A percentile compares a stretch with the other conserved stretches of the same genome.
Conservation (phyloP, 2,797 vertebrate species). For the Cossypha polioptera region DNA sequence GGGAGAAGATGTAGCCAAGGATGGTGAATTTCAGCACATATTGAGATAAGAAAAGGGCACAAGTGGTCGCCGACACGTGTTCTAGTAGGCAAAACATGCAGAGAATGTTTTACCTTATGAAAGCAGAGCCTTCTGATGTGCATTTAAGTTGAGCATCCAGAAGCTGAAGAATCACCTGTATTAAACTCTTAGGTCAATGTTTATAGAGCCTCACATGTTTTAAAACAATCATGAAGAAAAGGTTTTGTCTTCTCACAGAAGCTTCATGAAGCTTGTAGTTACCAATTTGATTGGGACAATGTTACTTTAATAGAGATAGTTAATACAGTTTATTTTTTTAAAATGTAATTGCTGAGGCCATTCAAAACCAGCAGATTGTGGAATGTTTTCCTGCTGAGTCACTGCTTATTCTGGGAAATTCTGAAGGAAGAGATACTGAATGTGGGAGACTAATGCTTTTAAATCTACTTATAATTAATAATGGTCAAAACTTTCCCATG, state of each 20-base stretch:
- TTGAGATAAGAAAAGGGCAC: background rate
- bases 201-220: background rate
- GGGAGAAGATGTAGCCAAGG: background rate
- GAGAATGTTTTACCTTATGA: background rate
- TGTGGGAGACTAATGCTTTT: conserved; percentile 9
- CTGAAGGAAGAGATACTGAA: background rate
- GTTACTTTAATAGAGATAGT: background rate
- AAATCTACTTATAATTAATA: background rate
- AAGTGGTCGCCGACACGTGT: background rate
- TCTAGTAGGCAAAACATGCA: background rate
- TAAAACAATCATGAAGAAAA: background rate
- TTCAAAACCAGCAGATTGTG: background rate
- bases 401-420: background rate
- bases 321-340: background rate
- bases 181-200: background rate
- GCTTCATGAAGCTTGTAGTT: background rate
- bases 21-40: background rate
- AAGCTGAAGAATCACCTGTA: background rate
- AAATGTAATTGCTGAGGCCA: background rate
- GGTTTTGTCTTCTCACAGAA: background rate
- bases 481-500: conserved; percentile 32
- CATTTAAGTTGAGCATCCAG: background rate
- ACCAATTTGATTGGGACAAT: background rate
- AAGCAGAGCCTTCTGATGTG: background rate
- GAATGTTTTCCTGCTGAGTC: background rate